Base-by-base conservation (phyloP, 2,797 vertebrate species). In the Malacoctenus gilli region DNA sequence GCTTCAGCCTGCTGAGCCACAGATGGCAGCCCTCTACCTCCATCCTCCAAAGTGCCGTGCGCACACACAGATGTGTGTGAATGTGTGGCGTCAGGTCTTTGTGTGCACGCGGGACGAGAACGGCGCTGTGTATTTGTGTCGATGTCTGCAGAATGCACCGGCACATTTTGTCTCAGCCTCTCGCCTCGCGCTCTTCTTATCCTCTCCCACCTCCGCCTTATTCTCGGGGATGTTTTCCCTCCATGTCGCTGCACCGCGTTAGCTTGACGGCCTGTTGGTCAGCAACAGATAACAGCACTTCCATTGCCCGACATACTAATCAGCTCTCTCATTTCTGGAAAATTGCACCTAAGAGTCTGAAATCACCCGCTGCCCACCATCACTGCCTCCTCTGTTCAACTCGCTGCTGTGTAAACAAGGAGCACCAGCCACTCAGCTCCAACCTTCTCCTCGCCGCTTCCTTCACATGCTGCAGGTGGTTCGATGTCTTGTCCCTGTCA, bases 11-110 rank as follows among this genome's bases (percentile, higher is more conserved):
- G 54, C 61, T 67, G 79, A 77, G 78, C 85, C 83, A 75, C 85
- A 85, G 87, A 83, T 88, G 81, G 82, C 81, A 85, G 74, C 68
- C 71, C 68, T 81, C 72, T 62, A 79, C 79, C 79, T 82, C 59
- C 3, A 69, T 81, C 77, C 42, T 54, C 28, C 58, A 62, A 67
- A 38, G 63, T 61, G 4, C 41, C 57, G 57, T 49, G 59, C 60
- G 62, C 57, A 63, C 70, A 47, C 50, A 63, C 39, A 68, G 47
- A 59, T 57, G 48, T 59, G 62, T 48, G 25, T 28, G 39, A 42
- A 40, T 53, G 68, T 51, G 73, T 79, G 12, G 71, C 38, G 69
- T 80, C 66, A 65, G 70, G 48, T 58, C n/a, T 74, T 64, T 70
- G 51, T 73, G 25, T 65, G 58, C 25, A 32, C 46, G 75, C 36